Evolutionary conservation across 2,797 vertebrate species (phyloP), one percentile per base, ranked within the genome.

Genomic region (Linurgus olivaceus): DNA sequence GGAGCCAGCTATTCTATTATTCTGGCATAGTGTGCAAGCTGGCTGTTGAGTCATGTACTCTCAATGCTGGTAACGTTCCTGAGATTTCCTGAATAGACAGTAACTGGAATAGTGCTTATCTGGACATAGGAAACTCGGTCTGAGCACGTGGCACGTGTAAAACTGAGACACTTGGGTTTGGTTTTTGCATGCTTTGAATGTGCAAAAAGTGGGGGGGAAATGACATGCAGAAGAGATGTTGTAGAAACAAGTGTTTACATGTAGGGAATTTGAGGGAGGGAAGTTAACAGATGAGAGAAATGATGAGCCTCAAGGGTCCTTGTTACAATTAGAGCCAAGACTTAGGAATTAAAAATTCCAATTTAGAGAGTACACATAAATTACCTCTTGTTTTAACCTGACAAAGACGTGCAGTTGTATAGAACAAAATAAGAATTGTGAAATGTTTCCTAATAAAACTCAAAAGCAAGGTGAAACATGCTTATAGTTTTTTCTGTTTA

Each of bases 381-480:
- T 88, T 95, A 80, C 38, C 61, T 93, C 84, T 79, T 93, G 73
- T 92, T 94, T 94, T 92, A 93, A 93, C 92, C 84, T 95, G 93
- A 91, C 59, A 45, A 45, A 88, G 74, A 70, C 9, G 7, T 83
- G 74, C 38, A 44, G 47, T 70, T 84, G 20, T 80, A 40, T 51
- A 55, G 48, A 96, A 81, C 76, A 80, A 80, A 92, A 86, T 28
- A 54, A 42, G 51, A 85, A 37, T 94, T 92, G 84, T 93, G 92
- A 86, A 72, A 82, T 59, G 40, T 88, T 93, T 94, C 65, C 48
- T 79, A 83, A 65, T 83, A 83, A 91, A 90, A 93, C 37, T 55
- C 37, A 63, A 80, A 93, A 91, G 85, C 93, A 95, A 96, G 93
- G 82, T 88, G 85, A 78, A 96, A 97, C 92, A 86, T 83, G 87